Conservation (phyloP, 1,140 invertebrate species). For the Drosophila seguyi region DNA sequence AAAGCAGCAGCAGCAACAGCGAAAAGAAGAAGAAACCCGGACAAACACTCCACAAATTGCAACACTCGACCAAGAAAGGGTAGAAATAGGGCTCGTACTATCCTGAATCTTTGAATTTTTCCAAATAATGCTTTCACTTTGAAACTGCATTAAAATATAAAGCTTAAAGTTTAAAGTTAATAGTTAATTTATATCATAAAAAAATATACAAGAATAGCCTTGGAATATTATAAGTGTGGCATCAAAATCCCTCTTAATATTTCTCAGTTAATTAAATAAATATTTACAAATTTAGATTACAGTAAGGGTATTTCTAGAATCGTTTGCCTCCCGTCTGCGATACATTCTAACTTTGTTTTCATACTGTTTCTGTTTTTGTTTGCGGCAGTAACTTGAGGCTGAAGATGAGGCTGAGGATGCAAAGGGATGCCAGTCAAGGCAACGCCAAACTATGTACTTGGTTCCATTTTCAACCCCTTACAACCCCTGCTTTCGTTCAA, state of each 20-base stretch:
- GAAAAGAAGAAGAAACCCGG: slow-evolving; percentile 7
- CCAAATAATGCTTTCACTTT: not conserved
- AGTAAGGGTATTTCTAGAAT: slow-evolving; percentile 1
- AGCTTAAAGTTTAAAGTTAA: not conserved
- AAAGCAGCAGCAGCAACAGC: not conserved
- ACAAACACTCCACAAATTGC: slow-evolving; percentile 51
- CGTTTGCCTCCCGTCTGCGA: too few relatives aligned
- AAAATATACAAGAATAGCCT: not conserved
- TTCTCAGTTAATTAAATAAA: not conserved
- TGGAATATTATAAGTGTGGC: not conserved
- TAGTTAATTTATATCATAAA: not conserved
- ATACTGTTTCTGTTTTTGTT: slow-evolving; percentile 42
- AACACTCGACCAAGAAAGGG: slow-evolving; percentile 16
- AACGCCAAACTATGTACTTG: slow-evolving; percentile 43
- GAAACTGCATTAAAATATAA: too few relatives aligned
- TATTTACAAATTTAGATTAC: not conserved
- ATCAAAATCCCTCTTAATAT: too few relatives aligned
- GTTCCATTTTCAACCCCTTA: slow-evolving; percentile 5
- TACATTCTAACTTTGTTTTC: slow-evolving; percentile 17
- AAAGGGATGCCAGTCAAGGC: slow-evolving; percentile 43
- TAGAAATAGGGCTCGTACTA: not conserved
- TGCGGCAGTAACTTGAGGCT: slow-evolving; percentile 48
- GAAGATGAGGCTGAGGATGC: slow-evolving; percentile 37
- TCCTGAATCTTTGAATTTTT: not conserved
- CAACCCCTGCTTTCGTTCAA: not conserved